Base-by-base conservation (phyloP, 2,797 vertebrate genomes). In the Sitta carolinensis region DNA sequence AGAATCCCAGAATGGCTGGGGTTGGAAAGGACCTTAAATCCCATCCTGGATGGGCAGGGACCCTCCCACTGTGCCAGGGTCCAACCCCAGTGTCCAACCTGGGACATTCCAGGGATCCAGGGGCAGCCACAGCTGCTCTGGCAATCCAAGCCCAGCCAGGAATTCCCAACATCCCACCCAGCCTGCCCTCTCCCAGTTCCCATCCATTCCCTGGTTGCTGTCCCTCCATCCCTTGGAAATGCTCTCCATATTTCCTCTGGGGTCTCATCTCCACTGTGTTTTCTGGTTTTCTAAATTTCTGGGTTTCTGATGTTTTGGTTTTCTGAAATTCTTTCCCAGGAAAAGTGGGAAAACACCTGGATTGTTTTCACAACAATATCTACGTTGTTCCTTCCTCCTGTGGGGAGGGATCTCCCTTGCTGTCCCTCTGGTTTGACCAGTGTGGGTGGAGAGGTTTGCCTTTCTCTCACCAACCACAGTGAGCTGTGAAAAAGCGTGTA, bases 21-120 rank as follows among this genome's bases (percentile, higher is more conserved):
- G 25, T 10, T 6, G 18, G 32, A 16, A 38, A 0, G 15, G 32
- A 59, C 18, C 63, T 4, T 0, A 47, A n/a, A 47, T 1, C 25
- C 54, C 77, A 1, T 0, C 42, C 40, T 16, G 2, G 47, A 48
- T 25, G 47, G 22, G 70, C 62, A 75, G 54, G 72, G 62, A 38
- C 72, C 18, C 54, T 67, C n/a, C 72, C 82, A 32, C 36, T 18
- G 15, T 18, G 18, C 70, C 70, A 75, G 32, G 48, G 1, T 72
- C 68, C 51, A 55, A 10, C 6, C 45, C 57, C 58, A 61, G 1
- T 57, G 52, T 40, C 52, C 77, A 79, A 0, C 52, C 63, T 34
- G 77, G 77, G 36, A 36, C 36, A 36, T 36, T 10, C 63, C 62
- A 57, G 62, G 62, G 76, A 79, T 67, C 42, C 62, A 66, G 76